These are phyloP conservation scores for Nudaria mundana DNA, from an alignment of 2,888 invertebrate genomes.

Conservation along the genomic window DNA sequence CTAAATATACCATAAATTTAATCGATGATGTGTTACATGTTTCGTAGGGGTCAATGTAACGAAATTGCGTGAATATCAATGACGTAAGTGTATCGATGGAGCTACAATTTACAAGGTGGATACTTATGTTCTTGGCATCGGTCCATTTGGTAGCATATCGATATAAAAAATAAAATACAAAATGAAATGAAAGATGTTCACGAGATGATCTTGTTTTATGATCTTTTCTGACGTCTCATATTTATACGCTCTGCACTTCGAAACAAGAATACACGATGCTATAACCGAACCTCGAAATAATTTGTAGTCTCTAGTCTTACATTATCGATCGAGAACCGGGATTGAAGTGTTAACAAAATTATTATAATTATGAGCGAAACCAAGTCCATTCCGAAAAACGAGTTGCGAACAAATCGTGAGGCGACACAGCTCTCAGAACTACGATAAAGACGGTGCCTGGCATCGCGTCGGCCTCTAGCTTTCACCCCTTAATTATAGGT, in stretches of 20 bases:
- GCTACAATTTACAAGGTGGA: slow-evolving; percentile 25
- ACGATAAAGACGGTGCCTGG: slow-evolving; percentile 37
- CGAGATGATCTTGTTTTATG: slow-evolving; percentile 4
- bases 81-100: slow-evolving; percentile 17
- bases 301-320: slow-evolving; percentile 18
- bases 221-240: slow-evolving; percentile 1
- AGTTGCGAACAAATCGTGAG: slow-evolving; percentile 44
- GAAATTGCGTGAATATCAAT: slow-evolving; percentile 11
- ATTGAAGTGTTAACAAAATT: slow-evolving; percentile 29
- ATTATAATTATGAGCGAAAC: slow-evolving; percentile 32
- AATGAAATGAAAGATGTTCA: not conserved
- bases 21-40: no score
- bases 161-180: slow-evolving; percentile 5
- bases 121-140: slow-evolving; percentile 21
- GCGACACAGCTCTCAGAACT: slow-evolving; percentile 49
- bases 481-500: slow-evolving; percentile 68
- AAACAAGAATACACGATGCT: slow-evolving; percentile 6
- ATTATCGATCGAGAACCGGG: slow-evolving; percentile 16
- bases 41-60: slow-evolving; percentile 6
- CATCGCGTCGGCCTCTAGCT: no score
- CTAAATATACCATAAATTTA: no score
- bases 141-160: slow-evolving; percentile 19
- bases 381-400: slow-evolving; percentile 32
- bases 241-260: slow-evolving; percentile 2
- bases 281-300: slow-evolving; percentile 24